Evolutionary conservation across 2,888 invertebrate genomes (phyloP).

Genomic region (Ischnura elegans): DNA sequence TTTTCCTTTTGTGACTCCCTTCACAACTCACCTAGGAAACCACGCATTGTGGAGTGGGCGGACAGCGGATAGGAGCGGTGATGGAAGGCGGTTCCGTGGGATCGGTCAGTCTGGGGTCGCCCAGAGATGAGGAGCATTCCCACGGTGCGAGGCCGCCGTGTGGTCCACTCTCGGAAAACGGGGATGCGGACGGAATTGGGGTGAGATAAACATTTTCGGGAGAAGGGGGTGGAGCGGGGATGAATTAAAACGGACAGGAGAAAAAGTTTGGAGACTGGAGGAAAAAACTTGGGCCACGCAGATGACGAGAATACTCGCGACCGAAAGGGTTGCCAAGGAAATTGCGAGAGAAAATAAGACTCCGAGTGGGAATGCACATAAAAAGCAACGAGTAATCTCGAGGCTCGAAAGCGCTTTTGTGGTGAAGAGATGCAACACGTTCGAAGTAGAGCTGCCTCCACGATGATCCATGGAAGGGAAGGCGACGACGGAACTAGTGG

Average conservation of each 20-base stretch:
- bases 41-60: not conserved
- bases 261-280: not conserved
- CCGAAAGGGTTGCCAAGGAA: not conserved
- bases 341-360: conserved; percentile 20
- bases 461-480: not conserved
- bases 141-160: not conserved
- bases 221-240: not conserved
- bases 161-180: not conserved
- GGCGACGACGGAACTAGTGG: not conserved
- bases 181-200: not conserved
- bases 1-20: not conserved
- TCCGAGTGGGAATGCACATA: conserved; percentile 34
- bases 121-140: not conserved
- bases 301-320: not conserved
- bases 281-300: not conserved
- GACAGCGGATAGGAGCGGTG: not conserved
- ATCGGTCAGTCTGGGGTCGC: not conserved
- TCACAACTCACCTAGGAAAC: not conserved
- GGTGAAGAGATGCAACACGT: not conserved
- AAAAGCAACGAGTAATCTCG: not conserved
- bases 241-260: not conserved
- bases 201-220: not conserved
- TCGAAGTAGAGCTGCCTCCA: not conserved
- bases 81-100: not conserved
- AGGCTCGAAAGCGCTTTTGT: conserved; percentile 3